Evolutionary conservation across 2,888 invertebrate species (phyloP).

Genomic region (Clusia tigrina): DNA sequence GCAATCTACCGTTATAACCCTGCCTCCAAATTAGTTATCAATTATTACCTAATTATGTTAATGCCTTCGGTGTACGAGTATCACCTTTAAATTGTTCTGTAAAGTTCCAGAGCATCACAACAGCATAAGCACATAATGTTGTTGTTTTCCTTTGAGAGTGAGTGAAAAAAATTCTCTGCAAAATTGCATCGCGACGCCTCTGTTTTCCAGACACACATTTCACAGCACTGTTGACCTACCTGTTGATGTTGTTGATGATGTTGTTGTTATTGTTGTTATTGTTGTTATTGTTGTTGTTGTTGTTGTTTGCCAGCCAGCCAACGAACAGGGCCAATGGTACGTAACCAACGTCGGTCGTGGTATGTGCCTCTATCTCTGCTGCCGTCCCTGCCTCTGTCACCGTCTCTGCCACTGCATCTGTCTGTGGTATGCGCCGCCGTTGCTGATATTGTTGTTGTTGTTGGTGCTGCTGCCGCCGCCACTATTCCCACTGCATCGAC

Average conservation of each 20-base stretch:
- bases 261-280: not conserved
- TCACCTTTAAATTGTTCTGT: too few species aligned
- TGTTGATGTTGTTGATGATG: slow-evolving; percentile 24
- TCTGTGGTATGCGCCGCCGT: slow-evolving; percentile 10
- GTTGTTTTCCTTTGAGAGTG: too few species aligned
- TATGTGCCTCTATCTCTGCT: slow-evolving; percentile 6
- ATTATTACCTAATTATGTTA: too few species aligned
- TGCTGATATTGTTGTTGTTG: slow-evolving; percentile 10
- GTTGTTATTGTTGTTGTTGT: not conserved
- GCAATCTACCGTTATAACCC: too few species aligned
- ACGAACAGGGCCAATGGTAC: slow-evolving; percentile 18
- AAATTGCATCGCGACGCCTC: slow-evolving; percentile 6
- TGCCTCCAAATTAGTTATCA: too few species aligned
- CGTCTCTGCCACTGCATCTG: slow-evolving; percentile 18
- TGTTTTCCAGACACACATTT: slow-evolving; percentile 7
- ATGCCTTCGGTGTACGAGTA: too few species aligned
- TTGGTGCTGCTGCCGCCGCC: slow-evolving; percentile 12
- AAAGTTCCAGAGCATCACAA: too few species aligned
- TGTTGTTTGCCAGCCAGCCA: not conserved
- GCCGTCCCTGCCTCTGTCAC: slow-evolving; percentile 6
- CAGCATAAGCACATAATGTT: not conserved
- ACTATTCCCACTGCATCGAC: slow-evolving; percentile 17
- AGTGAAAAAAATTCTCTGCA: not conserved
- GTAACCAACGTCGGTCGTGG: not conserved
- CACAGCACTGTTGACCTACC: slow-evolving; percentile 19